Conservation (phyloP, 2,113 vertebrate species). For the Ceyx melanurus region DNA sequence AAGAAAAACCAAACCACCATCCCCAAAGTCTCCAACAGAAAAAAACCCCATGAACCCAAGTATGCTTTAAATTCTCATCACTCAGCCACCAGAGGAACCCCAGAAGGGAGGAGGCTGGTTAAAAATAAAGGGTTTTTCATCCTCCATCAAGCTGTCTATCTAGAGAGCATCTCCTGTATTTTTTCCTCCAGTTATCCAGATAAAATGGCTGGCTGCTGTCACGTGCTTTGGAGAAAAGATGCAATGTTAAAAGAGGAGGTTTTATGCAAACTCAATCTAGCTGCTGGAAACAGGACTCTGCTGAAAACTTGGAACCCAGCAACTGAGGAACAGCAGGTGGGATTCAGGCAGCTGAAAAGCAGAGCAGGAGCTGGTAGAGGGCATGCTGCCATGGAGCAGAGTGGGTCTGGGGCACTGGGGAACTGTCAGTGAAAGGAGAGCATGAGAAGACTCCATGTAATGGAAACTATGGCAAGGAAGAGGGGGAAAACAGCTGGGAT, state of each 20-base stretch:
- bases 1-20: not conserved
- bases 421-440: not conserved
- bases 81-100: not conserved
- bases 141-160: not conserved
- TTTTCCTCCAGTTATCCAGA: not conserved
- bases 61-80: not conserved
- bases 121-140: not conserved
- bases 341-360: not conserved
- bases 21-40: not conserved
- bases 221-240: not conserved
- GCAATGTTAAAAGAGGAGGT: not conserved
- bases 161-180: not conserved
- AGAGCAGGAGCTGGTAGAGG: not conserved
- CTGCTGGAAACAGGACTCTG: not conserved
- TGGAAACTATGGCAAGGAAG: not conserved
- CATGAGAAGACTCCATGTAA: not conserved
- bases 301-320: not conserved
- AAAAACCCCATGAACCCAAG: not conserved
- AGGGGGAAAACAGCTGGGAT: not conserved
- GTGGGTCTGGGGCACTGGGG: not conserved
- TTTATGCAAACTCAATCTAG: not conserved
- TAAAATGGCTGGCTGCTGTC: not conserved
- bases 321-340: not conserved
- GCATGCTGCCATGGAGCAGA: not conserved
- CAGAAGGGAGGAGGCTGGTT: rapidly evolving